Evolutionary conservation across 2,113 vertebrate genomes (phyloP).

Genomic region (Amphiprion percula): DNA sequence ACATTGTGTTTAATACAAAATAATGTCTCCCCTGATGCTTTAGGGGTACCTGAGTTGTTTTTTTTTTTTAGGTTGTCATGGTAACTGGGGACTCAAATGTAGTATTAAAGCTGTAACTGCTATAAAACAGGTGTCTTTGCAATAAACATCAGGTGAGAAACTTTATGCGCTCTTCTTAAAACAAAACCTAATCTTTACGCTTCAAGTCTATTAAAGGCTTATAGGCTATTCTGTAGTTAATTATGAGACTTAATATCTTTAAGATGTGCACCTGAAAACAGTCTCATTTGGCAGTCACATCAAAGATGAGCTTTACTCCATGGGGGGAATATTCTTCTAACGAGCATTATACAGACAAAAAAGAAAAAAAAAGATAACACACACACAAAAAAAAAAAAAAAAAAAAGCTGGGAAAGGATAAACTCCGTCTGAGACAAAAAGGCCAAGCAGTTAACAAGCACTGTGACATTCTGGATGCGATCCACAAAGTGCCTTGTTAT

Average conservation of each 20-base stretch:
- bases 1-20: conserved; percentile 5
- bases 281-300: conserved; percentile 67
- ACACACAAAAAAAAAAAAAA: neutral
- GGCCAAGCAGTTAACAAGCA: conserved; percentile 74
- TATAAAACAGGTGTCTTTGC: conserved; percentile 43
- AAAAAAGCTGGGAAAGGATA: conserved; percentile 14
- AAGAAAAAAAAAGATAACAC: neutral
- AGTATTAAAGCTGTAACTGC: conserved; percentile 33
- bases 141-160: conserved; percentile 53
- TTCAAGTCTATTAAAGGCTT: conserved; percentile 54
- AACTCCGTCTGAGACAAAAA: conserved; percentile 66
- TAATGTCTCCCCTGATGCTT: conserved; percentile 15
- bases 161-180: conserved; percentile 30
- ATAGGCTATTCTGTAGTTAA: conserved; percentile 44
- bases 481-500: conserved; percentile 77
- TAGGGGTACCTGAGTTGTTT: neutral
- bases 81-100: conserved; percentile 46
- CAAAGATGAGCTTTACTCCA: conserved; percentile 69
- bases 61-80: conserved; percentile 48
- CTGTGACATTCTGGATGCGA: conserved; percentile 75
- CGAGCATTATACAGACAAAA: conserved; percentile 37
- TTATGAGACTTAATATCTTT: conserved; percentile 58
- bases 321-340: conserved; percentile 60
- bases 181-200: conserved; percentile 54
- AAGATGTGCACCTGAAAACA: conserved; percentile 62